A percentile compares a stretch with the other conserved stretches of the same genome.
Conservation (phyloP, 2,797 vertebrate species). For the Aulostomus chinensis region DNA sequence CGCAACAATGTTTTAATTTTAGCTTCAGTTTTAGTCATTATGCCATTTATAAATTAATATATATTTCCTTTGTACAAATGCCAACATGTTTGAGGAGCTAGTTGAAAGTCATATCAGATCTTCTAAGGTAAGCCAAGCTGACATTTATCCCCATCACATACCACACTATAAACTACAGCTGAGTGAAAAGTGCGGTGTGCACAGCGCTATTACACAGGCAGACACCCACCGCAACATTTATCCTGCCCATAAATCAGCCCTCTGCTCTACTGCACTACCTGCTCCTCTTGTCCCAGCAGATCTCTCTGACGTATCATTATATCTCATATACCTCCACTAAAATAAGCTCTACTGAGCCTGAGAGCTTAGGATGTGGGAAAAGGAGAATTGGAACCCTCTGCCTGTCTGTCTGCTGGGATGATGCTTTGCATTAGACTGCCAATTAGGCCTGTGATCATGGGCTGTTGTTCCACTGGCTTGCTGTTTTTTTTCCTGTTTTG, state of each 20-base stretch:
- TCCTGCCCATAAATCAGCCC: conserved; percentile 78
- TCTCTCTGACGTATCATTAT: conserved; percentile 76
- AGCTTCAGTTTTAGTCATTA: too few species aligned
- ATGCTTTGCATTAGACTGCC: conserved; percentile 55
- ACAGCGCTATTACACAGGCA: conserved; percentile 74
- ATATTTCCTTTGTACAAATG: conserved; percentile 45
- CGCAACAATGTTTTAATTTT: conserved; percentile 30
- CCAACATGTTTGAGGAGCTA: conserved; percentile 67
- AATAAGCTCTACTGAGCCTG: conserved; percentile 69
- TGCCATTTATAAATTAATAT: conserved; percentile 42
- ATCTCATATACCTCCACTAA: conserved; percentile 73
- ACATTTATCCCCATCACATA: conserved; percentile 76
- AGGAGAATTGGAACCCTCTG: conserved; percentile 41
- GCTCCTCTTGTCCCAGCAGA: conserved; percentile 74
- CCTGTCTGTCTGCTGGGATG: conserved; percentile 44
- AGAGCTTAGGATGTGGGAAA: conserved; percentile 56
- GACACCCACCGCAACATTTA: conserved; percentile 79
- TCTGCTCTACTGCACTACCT: conserved; percentile 71
- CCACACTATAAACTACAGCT: conserved; percentile 76
- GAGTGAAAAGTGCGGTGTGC: conserved; percentile 68
- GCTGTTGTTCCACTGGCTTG: too few species aligned
- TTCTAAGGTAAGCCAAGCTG: conserved; percentile 75
- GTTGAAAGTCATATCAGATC: conserved; percentile 75
- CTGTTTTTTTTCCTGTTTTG: conserved; percentile 53
- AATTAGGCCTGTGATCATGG: conserved; percentile 57